phyloP scores from a whole-genome alignment of 2,888 invertebrate species.

The Idaea straminata region DNA sequence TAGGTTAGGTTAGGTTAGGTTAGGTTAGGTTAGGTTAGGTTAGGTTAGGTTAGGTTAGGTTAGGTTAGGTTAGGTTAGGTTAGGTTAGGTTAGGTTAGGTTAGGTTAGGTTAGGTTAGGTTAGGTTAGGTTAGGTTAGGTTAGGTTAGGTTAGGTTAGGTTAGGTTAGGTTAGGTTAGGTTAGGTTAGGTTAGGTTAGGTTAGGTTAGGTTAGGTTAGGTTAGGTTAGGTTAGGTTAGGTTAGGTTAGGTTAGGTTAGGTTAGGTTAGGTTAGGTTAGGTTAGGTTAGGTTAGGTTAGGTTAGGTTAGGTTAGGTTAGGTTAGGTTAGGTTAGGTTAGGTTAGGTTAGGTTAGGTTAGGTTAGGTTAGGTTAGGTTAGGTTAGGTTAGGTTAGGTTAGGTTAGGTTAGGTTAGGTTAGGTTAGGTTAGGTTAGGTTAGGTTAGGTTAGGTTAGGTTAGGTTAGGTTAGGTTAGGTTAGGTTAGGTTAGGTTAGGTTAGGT shows the following conservation, averaged over 20 bases:
- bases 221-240: conserved; percentile 14
- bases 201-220: conserved; percentile 15
- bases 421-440: conserved; percentile 13
- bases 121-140: conserved; percentile 12
- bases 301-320: conserved; percentile 16
- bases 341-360: conserved; percentile 13
- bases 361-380: conserved; percentile 13
- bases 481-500: conserved; percentile 13
- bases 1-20: conserved; percentile 14
- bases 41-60: conserved; percentile 15
- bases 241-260: conserved; percentile 14
- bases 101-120: conserved; percentile 15
- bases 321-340: conserved; percentile 10
- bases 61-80: conserved; percentile 21
- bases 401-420: conserved; percentile 13
- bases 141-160: conserved; percentile 14
- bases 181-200: conserved; percentile 15
- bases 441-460: conserved; percentile 13
- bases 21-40: conserved; percentile 15
- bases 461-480: conserved; percentile 13
- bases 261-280: conserved; percentile 14
- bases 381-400: conserved; percentile 13
- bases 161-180: conserved; percentile 14
- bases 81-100: conserved; percentile 21
- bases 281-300: conserved; percentile 14